Conservation (phyloP, 2,888 invertebrate species). For the Watsonalla cultraria region DNA sequence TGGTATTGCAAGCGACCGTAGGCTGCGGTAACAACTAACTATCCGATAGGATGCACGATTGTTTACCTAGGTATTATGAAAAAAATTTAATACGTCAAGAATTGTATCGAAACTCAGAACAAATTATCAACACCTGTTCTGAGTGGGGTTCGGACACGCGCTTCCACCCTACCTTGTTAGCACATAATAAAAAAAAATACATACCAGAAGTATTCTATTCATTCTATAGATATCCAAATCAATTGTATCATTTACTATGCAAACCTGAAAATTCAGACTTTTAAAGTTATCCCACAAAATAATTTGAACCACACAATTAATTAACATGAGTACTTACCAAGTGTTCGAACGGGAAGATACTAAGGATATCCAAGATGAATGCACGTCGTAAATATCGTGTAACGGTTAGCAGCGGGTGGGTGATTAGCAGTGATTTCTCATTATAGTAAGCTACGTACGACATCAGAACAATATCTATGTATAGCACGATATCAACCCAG, state of each 20-base stretch:
- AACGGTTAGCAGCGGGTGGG: slow-evolving; percentile 64
- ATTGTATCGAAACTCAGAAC: no score
- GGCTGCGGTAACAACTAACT: no score
- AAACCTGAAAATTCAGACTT: slow-evolving; percentile 34
- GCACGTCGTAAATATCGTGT: slow-evolving; percentile 55
- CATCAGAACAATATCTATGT: slow-evolving; percentile 63
- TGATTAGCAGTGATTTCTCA: slow-evolving; percentile 58
- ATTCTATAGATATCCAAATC: slow-evolving; percentile 57
- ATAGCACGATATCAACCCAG: slow-evolving; percentile 46
- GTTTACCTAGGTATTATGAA: no score
- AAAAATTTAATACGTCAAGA: no score
- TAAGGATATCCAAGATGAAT: slow-evolving; percentile 59
- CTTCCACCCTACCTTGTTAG: not conserved
- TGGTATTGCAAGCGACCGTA: no score
- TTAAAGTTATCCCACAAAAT: not conserved
- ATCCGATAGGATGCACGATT: no score
- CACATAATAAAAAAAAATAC: slow-evolving; percentile 13
- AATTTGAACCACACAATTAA: not conserved
- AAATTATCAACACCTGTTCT: no score
- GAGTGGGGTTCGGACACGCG: no score
- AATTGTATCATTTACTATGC: slow-evolving; percentile 50
- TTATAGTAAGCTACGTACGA: slow-evolving; percentile 71
- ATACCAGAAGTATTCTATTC: slow-evolving; percentile 61
- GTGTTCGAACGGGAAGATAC: slow-evolving; percentile 62
- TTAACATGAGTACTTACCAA: slow-evolving; percentile 36